These are phyloP conservation scores for Cyrtodaria siliqua DNA, from an alignment of 2,888 invertebrate species.

Conservation along the genomic window DNA sequence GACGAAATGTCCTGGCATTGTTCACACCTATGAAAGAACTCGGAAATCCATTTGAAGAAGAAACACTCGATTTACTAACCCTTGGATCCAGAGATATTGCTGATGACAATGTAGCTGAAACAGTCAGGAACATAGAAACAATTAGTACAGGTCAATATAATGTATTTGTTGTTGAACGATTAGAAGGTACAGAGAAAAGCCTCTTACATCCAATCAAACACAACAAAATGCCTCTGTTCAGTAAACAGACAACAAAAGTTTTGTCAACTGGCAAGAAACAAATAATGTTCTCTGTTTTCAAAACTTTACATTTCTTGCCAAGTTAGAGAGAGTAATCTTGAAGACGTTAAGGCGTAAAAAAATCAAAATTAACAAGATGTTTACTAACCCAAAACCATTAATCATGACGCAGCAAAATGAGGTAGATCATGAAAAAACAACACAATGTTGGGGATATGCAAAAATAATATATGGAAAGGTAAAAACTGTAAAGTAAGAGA, in stretches of 20 bases:
- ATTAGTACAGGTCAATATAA: slow-evolving; percentile 15
- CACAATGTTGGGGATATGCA: too few species aligned
- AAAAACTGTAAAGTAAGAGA: too few species aligned
- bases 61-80: slow-evolving; percentile 10
- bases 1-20: background rate
- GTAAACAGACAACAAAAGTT: slow-evolving; percentile 3
- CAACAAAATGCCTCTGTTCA: slow-evolving; percentile 25
- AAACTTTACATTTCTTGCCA: slow-evolving; percentile 32
- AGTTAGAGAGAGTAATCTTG: slow-evolving; percentile 18
- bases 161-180: slow-evolving; percentile 2
- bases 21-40: background rate
- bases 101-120: slow-evolving; percentile 5
- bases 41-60: slow-evolving; percentile 31
- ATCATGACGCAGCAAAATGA: too few species aligned
- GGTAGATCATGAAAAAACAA: too few species aligned
- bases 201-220: slow-evolving; percentile 13
- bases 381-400: too few species aligned
- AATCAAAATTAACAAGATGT: too few species aligned
- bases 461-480: too few species aligned
- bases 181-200: background rate
- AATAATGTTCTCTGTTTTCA: slow-evolving; percentile 15
- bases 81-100: slow-evolving; percentile 9
- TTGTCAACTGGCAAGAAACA: slow-evolving; percentile 7
- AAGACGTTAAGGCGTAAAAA: too few species aligned
- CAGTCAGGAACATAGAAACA: slow-evolving; percentile 8